These are phyloP conservation scores for Troides helena DNA, from an alignment of 2,888 invertebrate species.

Conservation along the genomic window DNA sequence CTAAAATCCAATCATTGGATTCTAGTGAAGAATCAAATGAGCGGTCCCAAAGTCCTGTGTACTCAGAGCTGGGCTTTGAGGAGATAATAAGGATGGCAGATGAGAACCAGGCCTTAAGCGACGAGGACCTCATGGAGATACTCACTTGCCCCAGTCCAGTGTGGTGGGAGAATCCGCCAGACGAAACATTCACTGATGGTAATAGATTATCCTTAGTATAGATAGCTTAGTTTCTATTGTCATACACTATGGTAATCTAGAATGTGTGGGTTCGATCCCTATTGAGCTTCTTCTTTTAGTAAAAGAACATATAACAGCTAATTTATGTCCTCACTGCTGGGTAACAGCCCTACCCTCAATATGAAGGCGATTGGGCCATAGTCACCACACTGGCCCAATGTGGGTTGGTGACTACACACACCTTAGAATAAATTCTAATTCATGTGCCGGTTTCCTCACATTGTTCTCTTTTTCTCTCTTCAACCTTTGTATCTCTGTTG, in stretches of 20 bases:
- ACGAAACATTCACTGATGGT: slow-evolving; percentile 38
- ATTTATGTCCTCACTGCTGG: too few species aligned
- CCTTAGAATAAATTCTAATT: too few species aligned
- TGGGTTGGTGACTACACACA: too few species aligned
- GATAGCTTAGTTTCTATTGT: too few species aligned
- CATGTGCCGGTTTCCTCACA: too few species aligned
- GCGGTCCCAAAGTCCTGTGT: slow-evolving; percentile 9
- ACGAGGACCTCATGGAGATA: slow-evolving; percentile 68
- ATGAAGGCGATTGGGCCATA: too few species aligned
- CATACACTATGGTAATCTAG: too few species aligned
- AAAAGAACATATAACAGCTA: too few species aligned
- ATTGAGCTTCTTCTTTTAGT: background rate
- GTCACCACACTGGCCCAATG: too few species aligned
- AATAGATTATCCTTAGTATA: background rate
- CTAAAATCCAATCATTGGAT: background rate
- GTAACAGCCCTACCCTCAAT: too few species aligned
- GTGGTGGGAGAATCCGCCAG: slow-evolving; percentile 69
- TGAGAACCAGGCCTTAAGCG: slow-evolving; percentile 49
- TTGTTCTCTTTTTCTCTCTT: too few species aligned
- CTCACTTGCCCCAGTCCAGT: slow-evolving; percentile 71
- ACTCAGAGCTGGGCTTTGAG: slow-evolving; percentile 42
- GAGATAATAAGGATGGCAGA: slow-evolving; percentile 54
- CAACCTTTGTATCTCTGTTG: too few species aligned
- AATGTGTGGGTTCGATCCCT: background rate
- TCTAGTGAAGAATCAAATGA: background rate